phyloP scores from a whole-genome alignment of 2,113 vertebrate genomes.

The Macheiramphus alcinus region DNA sequence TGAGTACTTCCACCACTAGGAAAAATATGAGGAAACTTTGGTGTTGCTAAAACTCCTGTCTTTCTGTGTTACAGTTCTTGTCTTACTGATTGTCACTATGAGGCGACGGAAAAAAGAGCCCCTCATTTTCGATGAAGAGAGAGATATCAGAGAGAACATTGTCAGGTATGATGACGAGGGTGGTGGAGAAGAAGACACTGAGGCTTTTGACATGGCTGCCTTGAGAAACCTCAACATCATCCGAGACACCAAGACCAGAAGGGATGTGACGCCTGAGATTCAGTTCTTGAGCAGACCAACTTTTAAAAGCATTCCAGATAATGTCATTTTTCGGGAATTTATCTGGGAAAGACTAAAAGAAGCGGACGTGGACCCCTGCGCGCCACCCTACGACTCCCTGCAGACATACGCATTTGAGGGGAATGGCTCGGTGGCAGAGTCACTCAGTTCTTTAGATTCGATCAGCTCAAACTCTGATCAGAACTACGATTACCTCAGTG shows the following conservation, averaged over 20 bases:
- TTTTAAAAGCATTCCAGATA: conserved; percentile 89
- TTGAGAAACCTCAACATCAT: conserved; percentile 91
- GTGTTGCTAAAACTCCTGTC: conserved; percentile 7
- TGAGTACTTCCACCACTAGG: neutral
- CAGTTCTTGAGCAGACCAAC: conserved; percentile 85
- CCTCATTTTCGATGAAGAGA: conserved; percentile 91
- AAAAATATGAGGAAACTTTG: neutral
- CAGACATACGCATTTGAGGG: conserved; percentile 96
- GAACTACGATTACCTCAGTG: conserved; percentile 95
- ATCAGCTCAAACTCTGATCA: conserved; percentile 95
- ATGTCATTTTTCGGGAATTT: conserved; percentile 93
- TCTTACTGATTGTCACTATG: conserved; percentile 91
- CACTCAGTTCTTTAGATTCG: conserved; percentile 92
- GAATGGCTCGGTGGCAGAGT: conserved; percentile 89
- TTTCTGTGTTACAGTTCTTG: conserved; percentile 79
- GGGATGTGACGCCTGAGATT: conserved; percentile 91
- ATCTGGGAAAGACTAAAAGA: conserved; percentile 96
- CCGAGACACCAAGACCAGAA: conserved; percentile 82
- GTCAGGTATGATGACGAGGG: conserved; percentile 96
- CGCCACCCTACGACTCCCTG: conserved; percentile 92
- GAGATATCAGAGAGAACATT: conserved; percentile 93
- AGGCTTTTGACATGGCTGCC: conserved; percentile 95
- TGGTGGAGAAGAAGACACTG: conserved; percentile 94
- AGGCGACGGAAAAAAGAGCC: conserved; percentile 88
- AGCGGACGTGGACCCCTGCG: conserved; percentile 87